These are phyloP conservation scores for Triplophysa rosa DNA, from an alignment of 2,113 vertebrate genomes.

Conservation along the genomic window DNA sequence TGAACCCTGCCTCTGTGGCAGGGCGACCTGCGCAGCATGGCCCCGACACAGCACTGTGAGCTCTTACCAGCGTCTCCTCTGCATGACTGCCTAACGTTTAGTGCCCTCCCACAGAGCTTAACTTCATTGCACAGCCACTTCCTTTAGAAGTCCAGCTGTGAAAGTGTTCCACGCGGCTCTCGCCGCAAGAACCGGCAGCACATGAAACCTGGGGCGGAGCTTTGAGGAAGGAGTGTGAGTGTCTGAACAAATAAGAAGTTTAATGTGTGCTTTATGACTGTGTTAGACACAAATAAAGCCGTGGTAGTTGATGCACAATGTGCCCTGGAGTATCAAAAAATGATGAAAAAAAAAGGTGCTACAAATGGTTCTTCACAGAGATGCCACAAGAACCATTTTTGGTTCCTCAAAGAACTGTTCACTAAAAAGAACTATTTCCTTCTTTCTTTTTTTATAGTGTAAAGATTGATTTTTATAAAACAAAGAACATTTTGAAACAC, in stretches of 20 bases:
- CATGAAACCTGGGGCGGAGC: constrained; percentile 40
- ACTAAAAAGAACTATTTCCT: too few relatives aligned
- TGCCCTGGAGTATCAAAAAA: too few relatives aligned
- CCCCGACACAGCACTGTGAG: constrained; percentile 56
- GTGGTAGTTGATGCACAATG: neutral
- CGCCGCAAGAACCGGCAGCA: neutral
- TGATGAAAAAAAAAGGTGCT: too few relatives aligned
- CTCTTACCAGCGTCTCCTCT: constrained; percentile 34
- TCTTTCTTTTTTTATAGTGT: too few relatives aligned
- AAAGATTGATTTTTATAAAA: too few relatives aligned
- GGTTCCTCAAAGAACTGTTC: too few relatives aligned
- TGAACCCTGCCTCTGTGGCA: constrained; percentile 77
- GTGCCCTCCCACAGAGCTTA: constrained; percentile 40
- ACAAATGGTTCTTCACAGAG: too few relatives aligned
- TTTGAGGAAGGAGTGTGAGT: neutral
- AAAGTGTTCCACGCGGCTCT: neutral
- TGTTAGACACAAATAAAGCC: neutral
- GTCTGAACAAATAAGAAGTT: constrained; percentile 17
- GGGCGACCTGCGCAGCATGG: constrained; percentile 77
- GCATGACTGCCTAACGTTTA: constrained; percentile 48
- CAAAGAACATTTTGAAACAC: too few relatives aligned
- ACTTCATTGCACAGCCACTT: constrained; percentile 51
- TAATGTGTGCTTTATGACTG: neutral
- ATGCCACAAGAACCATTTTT: too few relatives aligned
- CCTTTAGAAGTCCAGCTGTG: constrained; percentile 45